phyloP scores from a whole-genome alignment of 2,113 vertebrate genomes.

The Myotis lucifugus region DNA sequence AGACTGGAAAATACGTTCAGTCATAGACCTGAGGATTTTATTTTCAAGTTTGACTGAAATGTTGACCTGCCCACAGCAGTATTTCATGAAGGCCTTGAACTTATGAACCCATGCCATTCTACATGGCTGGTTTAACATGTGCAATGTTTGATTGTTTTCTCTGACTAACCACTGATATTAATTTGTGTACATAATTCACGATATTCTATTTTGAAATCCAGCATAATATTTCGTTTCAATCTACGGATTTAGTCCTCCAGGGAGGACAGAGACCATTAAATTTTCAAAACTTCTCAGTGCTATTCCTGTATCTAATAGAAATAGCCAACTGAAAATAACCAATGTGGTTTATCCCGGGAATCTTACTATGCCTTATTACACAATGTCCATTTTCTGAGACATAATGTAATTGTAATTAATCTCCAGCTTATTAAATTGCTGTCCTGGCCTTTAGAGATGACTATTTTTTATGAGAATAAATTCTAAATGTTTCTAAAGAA shows the following conservation, averaged over 20 bases:
- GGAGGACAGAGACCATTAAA: slow-evolving; percentile 52
- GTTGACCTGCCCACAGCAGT: background rate
- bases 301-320: slow-evolving; percentile 77
- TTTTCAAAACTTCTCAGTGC: slow-evolving; percentile 73
- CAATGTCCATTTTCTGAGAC: slow-evolving; percentile 24
- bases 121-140: background rate
- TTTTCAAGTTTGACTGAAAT: slow-evolving; percentile 46
- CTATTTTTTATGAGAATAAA: slow-evolving; percentile 40
- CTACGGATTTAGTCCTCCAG: background rate
- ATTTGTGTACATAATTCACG: background rate
- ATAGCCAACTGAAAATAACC: slow-evolving; percentile 62
- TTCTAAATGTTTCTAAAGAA: slow-evolving; percentile 20
- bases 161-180: slow-evolving; percentile 9
- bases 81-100: slow-evolving; percentile 48
- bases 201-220: slow-evolving; percentile 48
- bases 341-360: background rate
- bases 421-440: slow-evolving; percentile 40
- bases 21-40: background rate
- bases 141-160: slow-evolving; percentile 12
- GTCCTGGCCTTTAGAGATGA: background rate
- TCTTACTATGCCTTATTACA: background rate
- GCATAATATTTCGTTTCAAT: slow-evolving; percentile 51
- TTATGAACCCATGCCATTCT: slow-evolving; percentile 1
- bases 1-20: background rate
- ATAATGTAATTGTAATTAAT: slow-evolving; percentile 51